Conservation (phyloP, 2,113 vertebrate genomes). For the Drymodes brunneopygia region DNA sequence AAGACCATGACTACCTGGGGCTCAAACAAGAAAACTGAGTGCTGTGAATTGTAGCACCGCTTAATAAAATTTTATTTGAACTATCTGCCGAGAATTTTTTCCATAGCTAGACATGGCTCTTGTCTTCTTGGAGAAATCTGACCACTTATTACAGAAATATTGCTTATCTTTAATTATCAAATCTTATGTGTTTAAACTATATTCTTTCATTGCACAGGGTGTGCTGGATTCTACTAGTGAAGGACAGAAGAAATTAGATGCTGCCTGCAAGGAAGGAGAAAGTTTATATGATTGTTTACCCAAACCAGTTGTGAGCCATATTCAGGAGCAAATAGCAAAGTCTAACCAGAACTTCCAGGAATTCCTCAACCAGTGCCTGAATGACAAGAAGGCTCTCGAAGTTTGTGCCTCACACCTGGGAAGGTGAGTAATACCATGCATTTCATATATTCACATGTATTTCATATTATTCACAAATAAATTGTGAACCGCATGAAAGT, state of each 20-base stretch:
- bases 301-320: conserved; percentile 74
- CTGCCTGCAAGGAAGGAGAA: conserved; percentile 81
- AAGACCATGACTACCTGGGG: not conserved
- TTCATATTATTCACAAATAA: not conserved
- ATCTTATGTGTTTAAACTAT: not conserved
- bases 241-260: conserved; percentile 78
- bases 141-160: not conserved
- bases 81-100: not conserved
- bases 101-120: not conserved
- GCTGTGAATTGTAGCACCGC: not conserved
- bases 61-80: not conserved
- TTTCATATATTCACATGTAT: too few relatives aligned
- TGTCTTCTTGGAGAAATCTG: not conserved
- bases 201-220: conserved; percentile 64
- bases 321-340: conserved; percentile 83
- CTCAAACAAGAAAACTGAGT: not conserved
- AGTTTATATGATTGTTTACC: conserved; percentile 80
- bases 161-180: not conserved
- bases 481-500: not conserved
- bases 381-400: conserved; percentile 79
- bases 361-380: conserved; percentile 80
- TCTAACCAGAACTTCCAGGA: conserved; percentile 83
- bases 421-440: conserved; percentile 62
- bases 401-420: conserved; percentile 77
- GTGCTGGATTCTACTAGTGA: conserved; percentile 74